Evolutionary conservation across 2,888 invertebrate genomes (phyloP).

Genomic region (Philonicus albiceps): DNA sequence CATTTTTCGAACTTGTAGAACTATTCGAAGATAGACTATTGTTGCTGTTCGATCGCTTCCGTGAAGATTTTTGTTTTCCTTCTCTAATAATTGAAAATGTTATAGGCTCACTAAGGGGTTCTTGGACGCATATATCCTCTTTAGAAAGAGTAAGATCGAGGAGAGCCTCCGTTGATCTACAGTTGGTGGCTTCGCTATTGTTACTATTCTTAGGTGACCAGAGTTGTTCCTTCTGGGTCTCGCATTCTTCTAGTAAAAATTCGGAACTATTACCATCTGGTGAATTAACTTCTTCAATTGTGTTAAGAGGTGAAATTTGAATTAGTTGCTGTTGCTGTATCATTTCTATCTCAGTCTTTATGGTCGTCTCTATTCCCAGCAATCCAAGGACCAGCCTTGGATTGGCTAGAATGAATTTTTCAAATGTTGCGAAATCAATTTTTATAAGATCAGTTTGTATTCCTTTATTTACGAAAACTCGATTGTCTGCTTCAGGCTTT

Average conservation of each 20-base stretch:
- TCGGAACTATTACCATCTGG: constrained; percentile 53
- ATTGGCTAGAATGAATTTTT: constrained; percentile 71
- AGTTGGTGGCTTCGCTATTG: constrained; percentile 55
- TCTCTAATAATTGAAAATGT: constrained; percentile 45
- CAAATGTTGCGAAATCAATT: constrained; percentile 61
- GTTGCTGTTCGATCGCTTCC: constrained; percentile 48
- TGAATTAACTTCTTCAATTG: constrained; percentile 59
- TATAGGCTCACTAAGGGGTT: neutral
- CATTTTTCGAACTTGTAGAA: constrained; percentile 34
- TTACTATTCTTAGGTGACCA: constrained; percentile 50
- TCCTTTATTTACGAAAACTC: constrained; percentile 51
- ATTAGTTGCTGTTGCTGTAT: constrained; percentile 60
- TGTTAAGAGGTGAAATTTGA: constrained; percentile 58
- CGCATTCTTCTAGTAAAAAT: constrained; percentile 53
- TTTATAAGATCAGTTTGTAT: constrained; percentile 61
- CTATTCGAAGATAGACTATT: constrained; percentile 51
- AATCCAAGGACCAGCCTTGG: constrained; percentile 77
- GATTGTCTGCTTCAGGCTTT: neutral
- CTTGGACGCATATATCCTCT: constrained; percentile 31
- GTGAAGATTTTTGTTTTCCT: constrained; percentile 53
- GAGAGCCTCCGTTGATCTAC: constrained; percentile 59
- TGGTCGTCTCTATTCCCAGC: constrained; percentile 74
- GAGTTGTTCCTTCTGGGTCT: neutral
- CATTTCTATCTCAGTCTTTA: constrained; percentile 59
- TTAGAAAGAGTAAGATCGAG: constrained; percentile 50